A percentile compares a stretch with the other conserved stretches of the same genome.
phyloP scores from a whole-genome alignment of 2,113 vertebrate genomes.

The Electrona antarctica region DNA sequence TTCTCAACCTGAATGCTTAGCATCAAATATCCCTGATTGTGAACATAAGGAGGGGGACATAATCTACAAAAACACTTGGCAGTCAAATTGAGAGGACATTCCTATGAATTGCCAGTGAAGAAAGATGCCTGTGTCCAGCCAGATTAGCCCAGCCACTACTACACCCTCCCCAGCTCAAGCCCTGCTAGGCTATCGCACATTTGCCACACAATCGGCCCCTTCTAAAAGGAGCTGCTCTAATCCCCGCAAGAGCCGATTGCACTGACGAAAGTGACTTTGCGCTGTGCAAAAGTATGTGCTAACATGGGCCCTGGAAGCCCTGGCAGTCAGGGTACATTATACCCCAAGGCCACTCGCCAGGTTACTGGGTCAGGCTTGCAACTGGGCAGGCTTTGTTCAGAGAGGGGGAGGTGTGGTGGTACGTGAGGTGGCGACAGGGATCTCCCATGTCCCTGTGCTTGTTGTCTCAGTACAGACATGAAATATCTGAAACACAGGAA shows the following conservation, averaged over 20 bases:
- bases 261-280: conserved; percentile 70
- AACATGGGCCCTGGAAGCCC: conserved; percentile 54
- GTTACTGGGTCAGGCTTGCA: conserved; percentile 80
- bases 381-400: conserved; percentile 79
- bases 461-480: conserved; percentile 72
- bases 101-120: conserved; percentile 52
- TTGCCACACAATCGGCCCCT: conserved; percentile 60
- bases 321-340: conserved; percentile 62
- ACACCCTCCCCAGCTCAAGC: conserved; percentile 39
- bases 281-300: conserved; percentile 67
- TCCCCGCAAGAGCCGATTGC: conserved; percentile 70
- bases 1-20: conserved; percentile 1
- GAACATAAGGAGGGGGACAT: conserved; percentile 23
- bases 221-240: conserved; percentile 74
- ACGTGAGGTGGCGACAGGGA: conserved; percentile 58
- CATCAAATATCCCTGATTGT: conserved; percentile 21
- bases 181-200: conserved; percentile 55
- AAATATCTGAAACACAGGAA: conserved; percentile 61
- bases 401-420: conserved; percentile 47
- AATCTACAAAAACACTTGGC: conserved; percentile 38
- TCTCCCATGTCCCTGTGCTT: conserved; percentile 61
- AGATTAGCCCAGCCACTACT: conserved; percentile 66
- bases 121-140: conserved; percentile 67
- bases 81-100: conserved; percentile 47
- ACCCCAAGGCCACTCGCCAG: conserved; percentile 74